A percentile compares a stretch with the other conserved stretches of the same genome.
Conservation (phyloP, 1,140 invertebrate genomes). For the Neuroterus valhalla region DNA sequence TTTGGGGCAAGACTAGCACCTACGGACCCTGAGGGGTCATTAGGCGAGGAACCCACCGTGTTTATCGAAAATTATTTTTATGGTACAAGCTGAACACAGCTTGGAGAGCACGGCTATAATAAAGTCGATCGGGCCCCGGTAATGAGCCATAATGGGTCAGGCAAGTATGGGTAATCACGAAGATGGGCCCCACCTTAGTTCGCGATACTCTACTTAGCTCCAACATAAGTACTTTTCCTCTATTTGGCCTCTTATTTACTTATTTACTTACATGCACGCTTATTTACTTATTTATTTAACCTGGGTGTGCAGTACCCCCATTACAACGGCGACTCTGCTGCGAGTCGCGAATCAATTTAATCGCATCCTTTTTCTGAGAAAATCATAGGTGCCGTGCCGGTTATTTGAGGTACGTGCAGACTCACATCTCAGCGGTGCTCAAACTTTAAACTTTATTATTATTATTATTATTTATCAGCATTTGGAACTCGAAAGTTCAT, state of each 20-base stretch:
- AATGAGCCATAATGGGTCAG: constrained; percentile 73
- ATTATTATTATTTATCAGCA: too few relatives aligned
- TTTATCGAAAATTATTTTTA: constrained; percentile 69
- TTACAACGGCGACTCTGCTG: constrained; percentile 35
- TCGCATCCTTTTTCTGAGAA: constrained; percentile 65
- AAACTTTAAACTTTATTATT: constrained; percentile 40
- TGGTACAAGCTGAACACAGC: constrained; percentile 46
- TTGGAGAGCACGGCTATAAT: constrained; percentile 62
- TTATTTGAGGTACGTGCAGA: constrained; percentile 63
- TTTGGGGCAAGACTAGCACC: constrained; percentile 58
- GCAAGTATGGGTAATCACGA: constrained; percentile 71
- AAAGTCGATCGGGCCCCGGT: constrained; percentile 70
- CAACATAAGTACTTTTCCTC: constrained; percentile 42
- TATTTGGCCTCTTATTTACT: constrained; percentile 60
- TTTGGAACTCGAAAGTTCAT: too few relatives aligned
- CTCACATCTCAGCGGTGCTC: constrained; percentile 59
- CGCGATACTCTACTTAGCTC: constrained; percentile 53
- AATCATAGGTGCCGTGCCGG: constrained; percentile 66
- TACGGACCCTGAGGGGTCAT: constrained; percentile 47
- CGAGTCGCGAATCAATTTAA: constrained; percentile 69
- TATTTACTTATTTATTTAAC: constrained; percentile 54
- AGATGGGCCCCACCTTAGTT: constrained; percentile 57
- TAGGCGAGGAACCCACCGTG: constrained; percentile 52
- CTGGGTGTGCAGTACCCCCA: constrained; percentile 16
- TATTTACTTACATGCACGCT: constrained; percentile 62